Percentiles rank a stretch among this genome's conserved stretches.
Conservation (phyloP, 2,113 vertebrate genomes). For the Podocnemis expansa region DNA sequence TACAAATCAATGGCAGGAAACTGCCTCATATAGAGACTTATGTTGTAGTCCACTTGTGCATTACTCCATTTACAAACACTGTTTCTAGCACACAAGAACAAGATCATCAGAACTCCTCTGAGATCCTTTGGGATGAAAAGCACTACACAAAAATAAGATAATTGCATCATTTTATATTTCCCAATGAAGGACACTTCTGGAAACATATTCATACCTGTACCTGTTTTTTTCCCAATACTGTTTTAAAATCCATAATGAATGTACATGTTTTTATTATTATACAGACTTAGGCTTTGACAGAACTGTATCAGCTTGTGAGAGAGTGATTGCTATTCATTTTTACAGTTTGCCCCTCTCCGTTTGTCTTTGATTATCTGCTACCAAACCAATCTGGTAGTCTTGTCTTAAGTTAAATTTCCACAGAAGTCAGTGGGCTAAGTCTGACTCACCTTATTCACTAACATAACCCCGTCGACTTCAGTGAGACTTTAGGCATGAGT, state of each 20-base stretch:
- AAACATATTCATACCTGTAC: not conserved
- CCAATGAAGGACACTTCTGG: conserved; percentile 23
- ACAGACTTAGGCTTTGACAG: not conserved
- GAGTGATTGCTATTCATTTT: conserved; percentile 52
- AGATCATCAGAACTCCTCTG: not conserved
- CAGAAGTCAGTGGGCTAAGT: conserved; percentile 46
- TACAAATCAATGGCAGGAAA: not conserved
- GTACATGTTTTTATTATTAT: conserved; percentile 9
- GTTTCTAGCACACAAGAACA: not conserved
- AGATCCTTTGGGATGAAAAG: not conserved
- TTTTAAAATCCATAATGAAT: not conserved
- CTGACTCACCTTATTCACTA: not conserved
- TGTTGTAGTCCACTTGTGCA: not conserved
- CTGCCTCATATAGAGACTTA: not conserved
- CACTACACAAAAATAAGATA: not conserved
- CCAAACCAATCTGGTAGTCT: conserved; percentile 22
- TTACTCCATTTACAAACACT: not conserved
- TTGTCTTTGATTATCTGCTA: conserved; percentile 31
- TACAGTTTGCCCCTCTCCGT: conserved; percentile 11
- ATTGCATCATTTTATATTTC: not conserved
- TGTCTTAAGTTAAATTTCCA: conserved; percentile 29
- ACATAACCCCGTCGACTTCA: conserved; percentile 23
- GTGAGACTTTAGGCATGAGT: not conserved
- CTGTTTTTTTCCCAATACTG: not conserved
- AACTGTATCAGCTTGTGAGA: not conserved